phyloP scores from a whole-genome alignment of 1,140 invertebrate genomes.

The Heliconius himera region DNA sequence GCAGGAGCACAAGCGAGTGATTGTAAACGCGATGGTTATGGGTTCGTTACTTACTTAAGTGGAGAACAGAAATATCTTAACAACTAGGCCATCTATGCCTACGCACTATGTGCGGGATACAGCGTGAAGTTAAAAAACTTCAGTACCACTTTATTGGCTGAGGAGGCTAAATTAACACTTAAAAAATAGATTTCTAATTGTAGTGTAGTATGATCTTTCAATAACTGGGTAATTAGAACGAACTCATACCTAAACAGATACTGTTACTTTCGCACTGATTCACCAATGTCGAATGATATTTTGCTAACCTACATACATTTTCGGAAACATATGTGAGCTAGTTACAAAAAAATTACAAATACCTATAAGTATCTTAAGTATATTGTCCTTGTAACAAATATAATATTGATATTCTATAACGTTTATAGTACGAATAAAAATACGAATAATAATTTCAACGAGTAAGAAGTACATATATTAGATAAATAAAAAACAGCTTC shows the following conservation, averaged over 20 bases:
- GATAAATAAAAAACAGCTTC: too few relatives aligned
- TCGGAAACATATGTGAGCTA: constrained; percentile 42
- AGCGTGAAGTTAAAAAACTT: too few relatives aligned
- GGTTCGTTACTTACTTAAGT: too few relatives aligned
- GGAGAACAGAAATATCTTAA: too few relatives aligned
- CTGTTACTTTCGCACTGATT: constrained; percentile 68
- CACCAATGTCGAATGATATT: constrained; percentile 58
- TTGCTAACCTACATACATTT: constrained; percentile 58
- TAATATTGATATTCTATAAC: not conserved
- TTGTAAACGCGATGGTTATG: too few relatives aligned
- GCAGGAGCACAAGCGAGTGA: too few relatives aligned
- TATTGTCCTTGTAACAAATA: not conserved
- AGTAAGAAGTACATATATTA: not conserved
- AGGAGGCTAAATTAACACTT: not conserved
- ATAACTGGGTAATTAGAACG: constrained; percentile 72
- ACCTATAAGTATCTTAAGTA: not conserved
- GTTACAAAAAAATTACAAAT: not conserved
- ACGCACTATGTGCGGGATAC: too few relatives aligned
- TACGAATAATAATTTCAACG: not conserved
- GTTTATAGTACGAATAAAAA: not conserved
- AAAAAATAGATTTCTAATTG: constrained; percentile 22
- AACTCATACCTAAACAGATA: constrained; percentile 60
- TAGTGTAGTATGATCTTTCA: constrained; percentile 63
- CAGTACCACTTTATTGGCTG: too few relatives aligned
- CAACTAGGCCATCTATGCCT: too few relatives aligned